Conservation (phyloP, 2,113 vertebrate genomes). For the Enhydra lutris region DNA sequence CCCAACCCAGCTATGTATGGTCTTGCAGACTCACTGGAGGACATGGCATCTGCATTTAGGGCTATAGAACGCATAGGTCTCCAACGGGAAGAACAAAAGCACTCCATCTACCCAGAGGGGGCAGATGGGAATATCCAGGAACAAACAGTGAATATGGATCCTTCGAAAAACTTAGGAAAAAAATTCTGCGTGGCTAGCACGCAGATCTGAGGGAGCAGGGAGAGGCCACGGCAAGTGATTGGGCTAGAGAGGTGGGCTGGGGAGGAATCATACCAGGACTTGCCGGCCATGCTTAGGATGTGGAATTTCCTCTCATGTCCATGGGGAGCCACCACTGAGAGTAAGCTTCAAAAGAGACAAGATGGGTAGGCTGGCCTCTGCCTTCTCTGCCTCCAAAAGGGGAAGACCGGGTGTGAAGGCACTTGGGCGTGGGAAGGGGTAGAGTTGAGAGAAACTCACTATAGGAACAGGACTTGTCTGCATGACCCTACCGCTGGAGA, state of each 20-base stretch:
- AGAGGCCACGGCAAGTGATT: accelerated
- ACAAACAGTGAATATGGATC: background rate
- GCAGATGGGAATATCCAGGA: background rate
- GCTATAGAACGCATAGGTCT: background rate
- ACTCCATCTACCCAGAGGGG: background rate
- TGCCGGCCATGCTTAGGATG: background rate
- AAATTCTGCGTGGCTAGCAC: accelerated
- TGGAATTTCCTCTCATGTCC: background rate
- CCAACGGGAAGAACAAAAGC: background rate
- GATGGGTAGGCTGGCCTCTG: background rate
- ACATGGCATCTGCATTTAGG: accelerated
- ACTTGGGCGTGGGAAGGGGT: accelerated
- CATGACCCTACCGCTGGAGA: background rate
- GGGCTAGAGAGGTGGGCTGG: background rate
- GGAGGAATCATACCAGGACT: background rate
- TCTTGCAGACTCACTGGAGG: background rate
- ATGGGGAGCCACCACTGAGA: background rate
- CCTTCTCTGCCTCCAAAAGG: background rate
- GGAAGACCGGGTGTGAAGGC: background rate
- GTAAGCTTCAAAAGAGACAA: background rate
- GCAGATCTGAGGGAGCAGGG: background rate
- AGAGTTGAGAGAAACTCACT: accelerated
- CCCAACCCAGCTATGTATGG: accelerated
- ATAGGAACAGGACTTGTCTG: background rate
- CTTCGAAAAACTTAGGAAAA: background rate